Base-by-base conservation (phyloP, 1,140 invertebrate genomes). In the Schlechtendalia chinensis region DNA sequence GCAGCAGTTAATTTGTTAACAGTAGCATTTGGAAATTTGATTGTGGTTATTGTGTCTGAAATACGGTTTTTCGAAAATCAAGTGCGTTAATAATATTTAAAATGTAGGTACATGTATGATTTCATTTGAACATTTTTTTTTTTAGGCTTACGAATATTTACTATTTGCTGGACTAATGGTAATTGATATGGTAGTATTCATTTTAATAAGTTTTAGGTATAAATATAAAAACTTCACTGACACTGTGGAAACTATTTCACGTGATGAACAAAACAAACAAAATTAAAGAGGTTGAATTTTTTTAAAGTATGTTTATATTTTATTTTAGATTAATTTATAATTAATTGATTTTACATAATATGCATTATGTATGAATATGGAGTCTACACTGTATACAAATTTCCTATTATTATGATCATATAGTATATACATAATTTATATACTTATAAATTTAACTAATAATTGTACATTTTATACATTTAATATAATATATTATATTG, bases 131-230 rank as follows among this genome's bases (percentile, higher is more conserved):
- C 8, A 50, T 50, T 10, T 24, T 10, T 53, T 54, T 54, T 72
- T 89, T 75, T 87, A 96, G 93, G 90, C 91, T 29, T 89, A 88
- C 45, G 94, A 97, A 85, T 96, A 96, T 85, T 92, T 96, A 86
- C 86, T 97, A 0, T 98, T 96, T 85, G 93, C 95, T 59, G 91
- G 88, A 1, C 86, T 97, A 1, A 96, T 98, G 94, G 85, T 91
- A 61, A 83, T 90, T 1, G 94, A 95, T 83, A 94, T 96, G 87
- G 54, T 93, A 0, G 84, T 96, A 27, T 97, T 98, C 84, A 89
- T 89, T 59, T 84, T 90, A 1, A 90, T 97, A 89, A 91, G 93
- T 1, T 87, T 88, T 81, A 87, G 87, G 72, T 94, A 94, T 83
- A 89, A 90, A 72, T 82, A 82, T 24, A 79, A 79, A 63, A 50